Evolutionary conservation across 2,797 vertebrate genomes (phyloP).

Genomic region (Hafferia zeledoni): DNA sequence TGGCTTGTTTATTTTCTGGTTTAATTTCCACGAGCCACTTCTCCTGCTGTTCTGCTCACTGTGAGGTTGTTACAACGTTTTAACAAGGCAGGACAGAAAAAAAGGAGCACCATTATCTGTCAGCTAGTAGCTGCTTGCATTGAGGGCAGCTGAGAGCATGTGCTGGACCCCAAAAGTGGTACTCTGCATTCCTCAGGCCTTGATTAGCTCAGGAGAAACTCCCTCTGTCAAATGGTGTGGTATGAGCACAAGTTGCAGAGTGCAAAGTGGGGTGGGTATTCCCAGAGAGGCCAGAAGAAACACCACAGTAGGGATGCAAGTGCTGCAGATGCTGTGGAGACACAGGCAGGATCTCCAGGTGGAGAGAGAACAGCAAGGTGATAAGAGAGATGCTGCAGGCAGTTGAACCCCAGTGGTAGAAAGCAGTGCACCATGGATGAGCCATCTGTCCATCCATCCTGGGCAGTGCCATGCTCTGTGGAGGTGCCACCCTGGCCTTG

Average conservation of each 20-base stretch:
- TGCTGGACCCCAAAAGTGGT: neutral
- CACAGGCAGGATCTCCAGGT: neutral
- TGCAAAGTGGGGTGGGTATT: neutral
- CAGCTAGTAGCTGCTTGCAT: neutral
- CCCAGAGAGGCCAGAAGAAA: neutral
- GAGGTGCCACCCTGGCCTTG: neutral
- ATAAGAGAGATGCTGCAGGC: neutral
- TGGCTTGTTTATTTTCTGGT: neutral
- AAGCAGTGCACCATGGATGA: neutral
- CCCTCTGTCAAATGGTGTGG: neutral
- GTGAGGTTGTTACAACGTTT: neutral
- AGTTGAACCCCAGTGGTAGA: neutral
- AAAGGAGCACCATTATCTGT: neutral
- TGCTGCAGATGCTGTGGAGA: neutral
- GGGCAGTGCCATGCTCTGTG: neutral
- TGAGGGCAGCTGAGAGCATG: accelerated
- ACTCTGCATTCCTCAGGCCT: neutral
- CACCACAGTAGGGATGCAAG: accelerated
- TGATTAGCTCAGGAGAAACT: neutral
- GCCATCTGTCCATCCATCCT: neutral
- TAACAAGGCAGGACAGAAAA: neutral
- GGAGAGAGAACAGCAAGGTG: neutral
- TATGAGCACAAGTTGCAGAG: neutral
- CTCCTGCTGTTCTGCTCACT: neutral
- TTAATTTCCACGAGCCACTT: neutral